These are phyloP conservation scores for Carassius carassius DNA, from an alignment of 2,113 vertebrate species.

Conservation along the genomic window DNA sequence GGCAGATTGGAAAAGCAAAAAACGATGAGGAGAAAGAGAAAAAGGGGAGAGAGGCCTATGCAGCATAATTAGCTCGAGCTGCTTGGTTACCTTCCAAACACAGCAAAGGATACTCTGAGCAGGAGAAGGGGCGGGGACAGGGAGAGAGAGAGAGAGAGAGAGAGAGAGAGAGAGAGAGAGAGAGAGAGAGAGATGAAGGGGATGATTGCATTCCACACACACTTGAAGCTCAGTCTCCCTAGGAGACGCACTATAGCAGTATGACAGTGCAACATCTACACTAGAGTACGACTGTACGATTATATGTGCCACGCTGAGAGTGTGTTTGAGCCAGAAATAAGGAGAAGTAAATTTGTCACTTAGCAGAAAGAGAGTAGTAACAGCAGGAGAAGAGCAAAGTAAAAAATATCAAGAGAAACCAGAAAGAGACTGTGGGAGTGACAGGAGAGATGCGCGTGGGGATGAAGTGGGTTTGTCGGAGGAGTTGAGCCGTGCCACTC, in stretches of 20 bases:
- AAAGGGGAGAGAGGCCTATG: conserved; percentile 64
- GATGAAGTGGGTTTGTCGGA: conserved; percentile 65
- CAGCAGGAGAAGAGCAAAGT: conserved; percentile 4
- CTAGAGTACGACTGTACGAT: conserved; percentile 63
- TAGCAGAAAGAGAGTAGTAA: conserved; percentile 34
- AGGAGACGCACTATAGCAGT: conserved; percentile 73
- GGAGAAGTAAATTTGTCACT: conserved; percentile 47
- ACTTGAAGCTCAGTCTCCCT: conserved; percentile 79
- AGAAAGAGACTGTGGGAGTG: conserved; percentile 54
- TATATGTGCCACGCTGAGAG: conserved; percentile 51
- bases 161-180: conserved; percentile 54
- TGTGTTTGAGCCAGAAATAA: conserved; percentile 41
- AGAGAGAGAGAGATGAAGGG: conserved; percentile 54
- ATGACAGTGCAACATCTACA: conserved; percentile 68
- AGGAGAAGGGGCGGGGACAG: conserved; percentile 55
- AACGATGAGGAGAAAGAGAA: conserved; percentile 44
- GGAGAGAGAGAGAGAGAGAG: conserved; percentile 58
- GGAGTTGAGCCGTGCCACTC: conserved; percentile 58
- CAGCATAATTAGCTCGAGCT: conserved; percentile 76
- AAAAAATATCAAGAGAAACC: conserved; percentile 17
- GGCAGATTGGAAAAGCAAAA: conserved; percentile 18
- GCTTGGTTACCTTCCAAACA: conserved; percentile 83
- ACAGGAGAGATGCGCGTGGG: conserved; percentile 61
- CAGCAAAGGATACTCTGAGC: conserved; percentile 77
- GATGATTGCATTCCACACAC: conserved; percentile 76